Evolutionary conservation across 2,888 invertebrate species (phyloP).

Genomic region (Cephus runcator): DNA sequence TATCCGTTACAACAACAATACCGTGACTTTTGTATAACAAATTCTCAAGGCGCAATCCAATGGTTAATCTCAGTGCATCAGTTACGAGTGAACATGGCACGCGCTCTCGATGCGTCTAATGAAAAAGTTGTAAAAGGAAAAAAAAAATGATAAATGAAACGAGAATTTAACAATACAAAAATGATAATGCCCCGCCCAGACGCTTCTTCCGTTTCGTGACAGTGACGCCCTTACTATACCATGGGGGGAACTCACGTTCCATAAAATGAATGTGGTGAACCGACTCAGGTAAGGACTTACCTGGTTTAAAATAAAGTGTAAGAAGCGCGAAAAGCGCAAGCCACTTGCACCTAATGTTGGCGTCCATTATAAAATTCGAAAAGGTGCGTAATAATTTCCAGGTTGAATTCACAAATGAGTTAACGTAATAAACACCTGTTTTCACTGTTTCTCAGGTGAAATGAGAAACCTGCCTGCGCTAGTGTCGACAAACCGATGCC

Average conservation of each 20-base stretch:
- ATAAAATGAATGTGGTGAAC: conserved; percentile 9
- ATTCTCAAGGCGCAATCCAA: neutral
- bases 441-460: neutral
- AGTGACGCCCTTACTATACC: neutral
- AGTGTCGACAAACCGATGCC: conserved; percentile 25
- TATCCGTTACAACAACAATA: neutral
- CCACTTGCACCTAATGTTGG: conserved; percentile 11
- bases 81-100: neutral
- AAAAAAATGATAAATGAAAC: neutral
- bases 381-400: neutral
- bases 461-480: neutral
- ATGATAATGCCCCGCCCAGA: neutral
- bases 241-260: neutral
- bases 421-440: conserved; percentile 1
- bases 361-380: conserved; percentile 31
- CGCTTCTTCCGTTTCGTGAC: conserved; percentile 5
- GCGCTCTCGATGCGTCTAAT: neutral
- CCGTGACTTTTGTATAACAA: neutral
- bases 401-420: conserved; percentile 12
- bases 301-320: conserved; percentile 35
- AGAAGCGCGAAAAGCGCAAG: conserved; percentile 36
- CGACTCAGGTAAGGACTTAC: conserved; percentile 27
- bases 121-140: neutral
- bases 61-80: neutral
- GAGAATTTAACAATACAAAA: neutral